A percentile compares a stretch with the other conserved stretches of the same genome.
Evolutionary conservation across 1,140 invertebrate genomes (phyloP).

Genomic region (Penaeus indicus): DNA sequence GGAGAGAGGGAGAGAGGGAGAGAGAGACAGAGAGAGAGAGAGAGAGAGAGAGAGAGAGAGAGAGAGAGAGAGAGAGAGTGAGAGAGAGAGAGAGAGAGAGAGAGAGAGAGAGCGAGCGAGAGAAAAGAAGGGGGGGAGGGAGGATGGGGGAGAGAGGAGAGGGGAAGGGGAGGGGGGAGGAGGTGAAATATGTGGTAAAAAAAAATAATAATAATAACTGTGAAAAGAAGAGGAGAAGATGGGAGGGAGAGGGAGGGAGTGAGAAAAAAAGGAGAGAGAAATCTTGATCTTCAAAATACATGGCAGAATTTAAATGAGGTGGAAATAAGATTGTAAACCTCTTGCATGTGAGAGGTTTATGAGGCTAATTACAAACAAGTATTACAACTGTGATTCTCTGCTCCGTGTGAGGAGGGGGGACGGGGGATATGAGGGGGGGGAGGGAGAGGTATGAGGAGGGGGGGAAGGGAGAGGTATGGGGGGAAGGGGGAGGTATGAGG

Average conservation of each 20-base stretch:
- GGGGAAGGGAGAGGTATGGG: no score
- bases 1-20: neutral
- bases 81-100: neutral
- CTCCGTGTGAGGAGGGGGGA: no score
- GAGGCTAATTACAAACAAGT: no score
- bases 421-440: neutral
- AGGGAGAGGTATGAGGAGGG: neutral
- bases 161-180: no score
- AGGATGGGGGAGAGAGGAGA: no score
- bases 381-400: no score
- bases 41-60: neutral
- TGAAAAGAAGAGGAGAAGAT: neutral
- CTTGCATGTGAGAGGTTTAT: no score
- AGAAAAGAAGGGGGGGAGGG: neutral
- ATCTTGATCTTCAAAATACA: no score
- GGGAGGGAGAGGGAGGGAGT: constrained; percentile 8
- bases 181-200: neutral
- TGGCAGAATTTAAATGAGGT: no score
- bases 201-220: neutral
- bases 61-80: neutral
- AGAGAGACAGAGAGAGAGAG: neutral
- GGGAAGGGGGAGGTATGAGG: no score
- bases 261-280: neutral
- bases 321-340: no score
- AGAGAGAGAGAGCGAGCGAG: neutral